These are phyloP conservation scores for Aplocera efformata DNA, from an alignment of 2,888 invertebrate species.

Conservation along the genomic window DNA sequence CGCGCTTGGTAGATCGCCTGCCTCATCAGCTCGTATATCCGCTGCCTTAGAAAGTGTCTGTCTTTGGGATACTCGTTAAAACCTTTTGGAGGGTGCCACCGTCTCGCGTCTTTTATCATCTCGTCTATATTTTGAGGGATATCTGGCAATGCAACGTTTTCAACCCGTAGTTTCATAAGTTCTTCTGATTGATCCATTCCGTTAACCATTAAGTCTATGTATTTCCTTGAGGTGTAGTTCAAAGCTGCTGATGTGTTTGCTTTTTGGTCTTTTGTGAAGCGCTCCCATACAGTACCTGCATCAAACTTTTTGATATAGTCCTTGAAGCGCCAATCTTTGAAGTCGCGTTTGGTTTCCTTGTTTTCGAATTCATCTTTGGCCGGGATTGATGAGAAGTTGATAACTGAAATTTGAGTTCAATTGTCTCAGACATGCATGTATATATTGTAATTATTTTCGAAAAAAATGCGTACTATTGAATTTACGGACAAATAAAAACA, in stretches of 20 bases:
- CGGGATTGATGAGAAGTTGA: too few relatives aligned
- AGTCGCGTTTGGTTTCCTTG: background rate
- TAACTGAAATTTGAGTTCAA: too few relatives aligned
- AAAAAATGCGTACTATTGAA: too few relatives aligned
- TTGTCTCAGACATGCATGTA: too few relatives aligned
- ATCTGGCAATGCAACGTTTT: slow-evolving; percentile 31
- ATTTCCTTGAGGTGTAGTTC: slow-evolving; percentile 28
- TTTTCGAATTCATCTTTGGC: too few relatives aligned
- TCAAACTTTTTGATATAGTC: slow-evolving; percentile 15
- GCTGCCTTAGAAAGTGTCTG: slow-evolving; percentile 27
- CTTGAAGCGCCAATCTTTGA: slow-evolving; percentile 5
- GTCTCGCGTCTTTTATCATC: slow-evolving; percentile 30
- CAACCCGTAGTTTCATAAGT: slow-evolving; percentile 38
- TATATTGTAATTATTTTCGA: too few relatives aligned
- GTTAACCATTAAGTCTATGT: slow-evolving; percentile 34
- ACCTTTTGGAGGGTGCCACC: slow-evolving; percentile 30
- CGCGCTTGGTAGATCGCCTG: slow-evolving; percentile 53
- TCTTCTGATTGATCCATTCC: slow-evolving; percentile 47
- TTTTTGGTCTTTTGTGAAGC: slow-evolving; percentile 35
- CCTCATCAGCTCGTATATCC: slow-evolving; percentile 52
- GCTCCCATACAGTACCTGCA: slow-evolving; percentile 37
- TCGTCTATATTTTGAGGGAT: background rate
- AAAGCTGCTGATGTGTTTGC: slow-evolving; percentile 23
- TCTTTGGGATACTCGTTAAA: slow-evolving; percentile 6
- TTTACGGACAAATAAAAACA: too few relatives aligned